Conservation (phyloP, 2,888 invertebrate species). For the Conops quadrifasciatus region DNA sequence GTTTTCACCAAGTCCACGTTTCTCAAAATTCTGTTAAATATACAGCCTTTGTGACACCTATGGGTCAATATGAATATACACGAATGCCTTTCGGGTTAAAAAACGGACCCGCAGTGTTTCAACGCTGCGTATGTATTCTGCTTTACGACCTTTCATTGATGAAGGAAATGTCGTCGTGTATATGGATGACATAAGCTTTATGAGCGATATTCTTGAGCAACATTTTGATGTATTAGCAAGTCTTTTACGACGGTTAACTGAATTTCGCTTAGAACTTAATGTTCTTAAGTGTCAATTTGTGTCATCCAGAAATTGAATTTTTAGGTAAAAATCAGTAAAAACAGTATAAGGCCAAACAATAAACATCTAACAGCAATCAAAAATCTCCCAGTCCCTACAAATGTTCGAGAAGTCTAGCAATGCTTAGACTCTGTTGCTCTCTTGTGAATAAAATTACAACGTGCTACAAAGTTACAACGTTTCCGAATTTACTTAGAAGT, state of each 20-base stretch:
- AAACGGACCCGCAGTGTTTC: constrained; percentile 37
- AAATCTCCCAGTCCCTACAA: constrained; percentile 25
- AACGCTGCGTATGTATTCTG: constrained; percentile 31
- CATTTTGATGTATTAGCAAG: not conserved
- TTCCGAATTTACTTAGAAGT: constrained; percentile 17
- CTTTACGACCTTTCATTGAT: constrained; percentile 33
- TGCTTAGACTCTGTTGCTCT: constrained; percentile 44
- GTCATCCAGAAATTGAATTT: constrained; percentile 32
- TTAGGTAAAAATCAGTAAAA: constrained; percentile 35
- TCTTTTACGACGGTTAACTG: not conserved
- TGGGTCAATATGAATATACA: constrained; percentile 29
- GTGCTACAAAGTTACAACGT: too few relatives aligned
- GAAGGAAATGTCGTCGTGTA: constrained; percentile 37
- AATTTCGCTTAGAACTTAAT: constrained; percentile 34
- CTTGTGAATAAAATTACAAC: too few relatives aligned
- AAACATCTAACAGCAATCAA: constrained; percentile 22
- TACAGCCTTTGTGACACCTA: constrained; percentile 31
- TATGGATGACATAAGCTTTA: constrained; percentile 41
- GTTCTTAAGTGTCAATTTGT: constrained; percentile 36
- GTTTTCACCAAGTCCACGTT: constrained; percentile 27
- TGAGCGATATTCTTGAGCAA: constrained; percentile 11
- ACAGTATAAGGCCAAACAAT: constrained; percentile 36
- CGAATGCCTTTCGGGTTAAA: constrained; percentile 40
- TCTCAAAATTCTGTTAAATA: constrained; percentile 20
- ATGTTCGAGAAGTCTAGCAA: constrained; percentile 25